Evolutionary conservation across 2,797 vertebrate genomes (phyloP).

Genomic region (Threskiornis aethiopicus): DNA sequence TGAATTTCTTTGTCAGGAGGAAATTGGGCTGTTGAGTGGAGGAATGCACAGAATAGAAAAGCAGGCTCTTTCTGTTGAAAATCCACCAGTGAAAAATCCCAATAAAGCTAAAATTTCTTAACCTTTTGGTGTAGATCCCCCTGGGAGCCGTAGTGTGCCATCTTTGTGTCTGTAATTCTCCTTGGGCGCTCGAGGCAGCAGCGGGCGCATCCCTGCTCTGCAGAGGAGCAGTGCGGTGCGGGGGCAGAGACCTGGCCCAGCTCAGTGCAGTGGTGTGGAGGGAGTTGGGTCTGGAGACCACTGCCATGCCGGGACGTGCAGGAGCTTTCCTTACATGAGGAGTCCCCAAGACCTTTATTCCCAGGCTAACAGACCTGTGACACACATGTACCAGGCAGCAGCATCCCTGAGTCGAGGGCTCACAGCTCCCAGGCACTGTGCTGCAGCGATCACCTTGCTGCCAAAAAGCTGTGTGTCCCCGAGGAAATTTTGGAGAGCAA

Average conservation of each 20-base stretch:
- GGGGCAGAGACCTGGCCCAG: background rate
- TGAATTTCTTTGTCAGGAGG: constrained; percentile 57
- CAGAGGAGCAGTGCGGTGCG: accelerated
- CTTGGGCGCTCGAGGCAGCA: accelerated
- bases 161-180: background rate
- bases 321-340: background rate
- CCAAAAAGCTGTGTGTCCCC: accelerated
- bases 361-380: accelerated
- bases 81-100: background rate
- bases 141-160: background rate
- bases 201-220: background rate
- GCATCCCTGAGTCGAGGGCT: background rate
- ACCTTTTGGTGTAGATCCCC: background rate
- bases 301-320: background rate
- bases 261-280: background rate
- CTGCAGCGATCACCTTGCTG: accelerated
- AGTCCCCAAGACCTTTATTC: background rate
- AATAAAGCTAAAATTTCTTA: background rate
- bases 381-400: background rate
- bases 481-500: background rate
- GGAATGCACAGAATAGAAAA: background rate
- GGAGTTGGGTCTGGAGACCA: background rate
- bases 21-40: constrained; percentile 44
- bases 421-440: background rate
- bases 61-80: background rate